Base-by-base conservation (phyloP, 2,113 vertebrate species). In the Oreochromis tanganicae region DNA sequence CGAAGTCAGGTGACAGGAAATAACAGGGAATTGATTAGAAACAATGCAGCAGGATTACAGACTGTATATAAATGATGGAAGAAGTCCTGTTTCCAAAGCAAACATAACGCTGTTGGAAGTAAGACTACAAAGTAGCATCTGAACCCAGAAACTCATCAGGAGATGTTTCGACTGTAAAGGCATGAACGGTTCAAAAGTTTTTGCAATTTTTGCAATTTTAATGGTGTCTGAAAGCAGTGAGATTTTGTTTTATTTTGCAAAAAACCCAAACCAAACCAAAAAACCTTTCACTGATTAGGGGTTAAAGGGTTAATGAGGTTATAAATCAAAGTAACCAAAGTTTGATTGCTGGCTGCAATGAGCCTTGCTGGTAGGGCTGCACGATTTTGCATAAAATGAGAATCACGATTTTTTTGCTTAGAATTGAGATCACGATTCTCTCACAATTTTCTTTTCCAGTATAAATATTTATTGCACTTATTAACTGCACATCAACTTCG, bases 241-340 rank as follows among this genome's bases (percentile, higher is more conserved):
- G 57, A 3, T 61, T 61, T 61, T 34, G 29, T 19, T 61, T 61
- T 61, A 3, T 34, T 61, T 61, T 19, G 29, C 1, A 34, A 61
- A 61, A 0, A 55, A 32, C 6, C 27, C 27, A 5, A 48, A 54
- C 12, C 2, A 29, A 59, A 59, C 17, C 7, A 3, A 61, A 34
- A 61, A 61, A 3, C 0, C 5, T 1, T 32, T 6, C 1, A 5
- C 59, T 63, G 59, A 63, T 34, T 34, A 34, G 29, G 2, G 2
- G 29, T 63, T 61, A 34, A 61, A 61, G 6, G 36, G 3, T 11
- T 21, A 41, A n/a, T 1, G 38, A 46, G 13, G 24, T 0, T 43
- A 52, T 2, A 24, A 56, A 55, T 71, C 36, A 71, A 24, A 71
- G 12, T 9, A 71, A 24, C 66, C 5, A 0, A 34, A 63, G 59